These are phyloP conservation scores for Bombylius discolor DNA, from an alignment of 2,888 invertebrate species.

Conservation along the genomic window DNA sequence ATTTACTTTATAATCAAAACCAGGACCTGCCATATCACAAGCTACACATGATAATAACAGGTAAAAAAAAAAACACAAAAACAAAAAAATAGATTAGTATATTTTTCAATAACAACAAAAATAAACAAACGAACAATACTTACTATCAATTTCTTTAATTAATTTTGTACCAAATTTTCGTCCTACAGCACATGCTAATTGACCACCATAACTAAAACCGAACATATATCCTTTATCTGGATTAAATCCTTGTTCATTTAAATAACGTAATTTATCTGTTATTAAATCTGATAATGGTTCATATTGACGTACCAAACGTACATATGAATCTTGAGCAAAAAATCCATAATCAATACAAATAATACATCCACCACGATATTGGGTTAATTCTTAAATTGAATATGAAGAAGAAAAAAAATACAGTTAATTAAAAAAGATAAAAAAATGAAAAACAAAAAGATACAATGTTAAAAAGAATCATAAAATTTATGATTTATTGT, in stretches of 20 bases:
- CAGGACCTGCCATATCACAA: constrained; percentile 35
- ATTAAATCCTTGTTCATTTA: constrained; percentile 25
- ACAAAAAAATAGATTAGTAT: not conserved
- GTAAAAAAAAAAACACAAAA: not conserved
- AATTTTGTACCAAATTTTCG: constrained; percentile 19
- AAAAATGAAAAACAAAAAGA: no score
- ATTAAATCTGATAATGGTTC: constrained; percentile 22
- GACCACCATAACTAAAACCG: constrained; percentile 35
- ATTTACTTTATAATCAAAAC: constrained; percentile 25
- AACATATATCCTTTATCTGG: constrained; percentile 26
- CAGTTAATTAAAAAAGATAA: not conserved
- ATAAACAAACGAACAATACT: constrained; percentile 5
- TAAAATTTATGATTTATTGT: no score
- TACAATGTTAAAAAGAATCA: no score
- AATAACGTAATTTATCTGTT: constrained; percentile 18
- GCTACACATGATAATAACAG: constrained; percentile 16
- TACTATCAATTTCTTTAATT: constrained; percentile 31
- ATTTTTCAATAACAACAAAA: not conserved
- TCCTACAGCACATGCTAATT: constrained; percentile 28
- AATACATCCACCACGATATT: constrained; percentile 30
- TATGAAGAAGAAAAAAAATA: not conserved
- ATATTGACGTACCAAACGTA: constrained; percentile 25
- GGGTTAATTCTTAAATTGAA: constrained; percentile 22
- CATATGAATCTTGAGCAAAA: constrained; percentile 26
- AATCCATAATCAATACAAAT: constrained; percentile 30